phyloP scores from a whole-genome alignment of 2,888 invertebrate species.

The Aplocera efformata region DNA sequence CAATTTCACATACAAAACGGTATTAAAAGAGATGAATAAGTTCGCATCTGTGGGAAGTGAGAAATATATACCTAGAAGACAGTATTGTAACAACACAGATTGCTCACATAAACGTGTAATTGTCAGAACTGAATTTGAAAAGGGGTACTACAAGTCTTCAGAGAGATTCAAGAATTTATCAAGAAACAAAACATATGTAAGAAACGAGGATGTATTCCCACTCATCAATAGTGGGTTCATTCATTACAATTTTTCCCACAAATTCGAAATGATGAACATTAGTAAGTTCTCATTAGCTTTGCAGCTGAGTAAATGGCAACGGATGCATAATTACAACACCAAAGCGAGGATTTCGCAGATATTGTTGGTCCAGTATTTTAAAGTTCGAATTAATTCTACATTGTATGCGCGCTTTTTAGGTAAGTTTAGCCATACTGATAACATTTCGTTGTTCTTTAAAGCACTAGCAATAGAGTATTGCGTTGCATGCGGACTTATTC shows the following conservation, averaged over 20 bases:
- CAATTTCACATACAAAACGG: slow-evolving; percentile 50
- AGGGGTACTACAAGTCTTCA: slow-evolving; percentile 52
- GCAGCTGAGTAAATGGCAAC: slow-evolving; percentile 33
- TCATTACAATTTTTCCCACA: slow-evolving; percentile 50
- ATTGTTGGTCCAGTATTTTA: slow-evolving; percentile 64
- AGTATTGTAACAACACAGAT: slow-evolving; percentile 5
- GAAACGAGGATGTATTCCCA: slow-evolving; percentile 36
- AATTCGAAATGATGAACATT: slow-evolving; percentile 53
- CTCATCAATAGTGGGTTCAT: slow-evolving; percentile 49
- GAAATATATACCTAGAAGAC: slow-evolving; percentile 4
- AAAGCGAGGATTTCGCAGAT: slow-evolving; percentile 23
- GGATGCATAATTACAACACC: not conserved
- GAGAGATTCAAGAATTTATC: slow-evolving; percentile 53
- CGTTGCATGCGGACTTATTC: no score
- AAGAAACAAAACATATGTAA: slow-evolving; percentile 44
- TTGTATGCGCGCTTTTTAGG: slow-evolving; percentile 60
- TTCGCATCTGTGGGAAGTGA: not conserved
- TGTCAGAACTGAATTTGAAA: slow-evolving; percentile 43
- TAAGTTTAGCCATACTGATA: slow-evolving; percentile 29
- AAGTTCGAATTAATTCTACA: slow-evolving; percentile 64
- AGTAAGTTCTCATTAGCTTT: slow-evolving; percentile 43
- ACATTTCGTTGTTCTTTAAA: no score
- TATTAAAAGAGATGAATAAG: no score
- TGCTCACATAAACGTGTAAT: slow-evolving; percentile 2
- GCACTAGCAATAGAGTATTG: no score